Percentiles rank a stretch among this genome's conserved stretches.
Conservation (phyloP, 2,113 vertebrate species). For the Malaclemys terrapin region DNA sequence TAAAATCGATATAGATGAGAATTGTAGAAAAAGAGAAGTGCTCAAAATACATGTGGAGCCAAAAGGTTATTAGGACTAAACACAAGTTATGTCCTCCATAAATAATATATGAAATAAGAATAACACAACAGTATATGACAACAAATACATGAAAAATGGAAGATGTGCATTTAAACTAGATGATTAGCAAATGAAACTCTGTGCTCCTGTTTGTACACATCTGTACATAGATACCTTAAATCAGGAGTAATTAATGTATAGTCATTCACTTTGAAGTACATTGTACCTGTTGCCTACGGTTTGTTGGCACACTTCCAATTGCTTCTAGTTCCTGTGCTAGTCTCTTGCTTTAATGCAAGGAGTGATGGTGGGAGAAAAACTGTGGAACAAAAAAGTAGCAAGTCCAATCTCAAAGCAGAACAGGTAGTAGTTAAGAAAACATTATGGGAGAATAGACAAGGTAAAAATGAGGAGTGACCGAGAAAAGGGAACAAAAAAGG, state of each 20-base stretch:
- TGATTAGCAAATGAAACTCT: neutral
- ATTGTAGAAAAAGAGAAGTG: neutral
- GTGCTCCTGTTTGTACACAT: neutral
- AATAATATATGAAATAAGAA: neutral
- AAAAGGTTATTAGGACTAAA: neutral
- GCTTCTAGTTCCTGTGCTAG: neutral
- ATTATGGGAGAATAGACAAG: neutral
- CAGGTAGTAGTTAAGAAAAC: neutral
- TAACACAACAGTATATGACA: neutral
- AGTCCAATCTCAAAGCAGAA: neutral
- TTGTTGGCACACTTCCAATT: neutral
- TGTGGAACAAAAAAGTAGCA: neutral
- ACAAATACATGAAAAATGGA: neutral
- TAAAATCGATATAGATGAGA: neutral
- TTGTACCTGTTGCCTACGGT: neutral
- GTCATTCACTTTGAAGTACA: neutral
- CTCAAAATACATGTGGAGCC: neutral
- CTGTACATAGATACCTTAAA: neutral
- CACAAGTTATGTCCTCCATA: too few relatives aligned
- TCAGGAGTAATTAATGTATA: neutral
- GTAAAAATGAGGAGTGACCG: neutral
- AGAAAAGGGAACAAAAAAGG: neutral
- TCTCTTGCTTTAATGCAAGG: neutral
- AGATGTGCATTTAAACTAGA: too few relatives aligned
- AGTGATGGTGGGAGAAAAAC: neutral